Conservation (phyloP, 2,113 vertebrate species). For the Heteronetta atricapilla region DNA sequence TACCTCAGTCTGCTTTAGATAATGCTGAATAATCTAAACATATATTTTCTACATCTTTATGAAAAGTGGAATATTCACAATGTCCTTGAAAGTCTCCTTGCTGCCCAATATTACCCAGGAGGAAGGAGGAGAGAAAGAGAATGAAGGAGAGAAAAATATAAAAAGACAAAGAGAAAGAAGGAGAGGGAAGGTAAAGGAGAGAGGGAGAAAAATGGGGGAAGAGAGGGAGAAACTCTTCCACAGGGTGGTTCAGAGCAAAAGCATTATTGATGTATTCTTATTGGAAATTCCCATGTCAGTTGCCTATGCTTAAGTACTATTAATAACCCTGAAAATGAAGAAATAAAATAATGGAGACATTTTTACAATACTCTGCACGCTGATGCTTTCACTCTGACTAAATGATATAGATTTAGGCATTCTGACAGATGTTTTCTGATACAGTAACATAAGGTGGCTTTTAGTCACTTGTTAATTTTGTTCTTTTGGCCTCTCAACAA, state of each 20-base stretch:
- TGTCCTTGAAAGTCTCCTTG: background rate
- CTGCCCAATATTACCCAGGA: background rate
- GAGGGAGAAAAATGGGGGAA: rapidly evolving
- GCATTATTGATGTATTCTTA: background rate
- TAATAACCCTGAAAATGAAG: background rate
- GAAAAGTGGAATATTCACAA: background rate
- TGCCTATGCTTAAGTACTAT: background rate
- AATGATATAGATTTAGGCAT: background rate
- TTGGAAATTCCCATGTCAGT: background rate
- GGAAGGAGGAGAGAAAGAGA: background rate
- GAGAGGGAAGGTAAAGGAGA: background rate
- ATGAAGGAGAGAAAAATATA: background rate
- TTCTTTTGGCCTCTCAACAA: conserved; percentile 24
- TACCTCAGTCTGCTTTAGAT: background rate
- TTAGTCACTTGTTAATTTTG: background rate
- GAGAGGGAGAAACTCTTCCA: background rate
- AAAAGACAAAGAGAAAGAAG: background rate
- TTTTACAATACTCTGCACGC: background rate
- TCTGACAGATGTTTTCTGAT: background rate
- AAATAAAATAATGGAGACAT: background rate
- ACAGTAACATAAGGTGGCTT: background rate
- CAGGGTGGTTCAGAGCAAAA: background rate
- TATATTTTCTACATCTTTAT: background rate
- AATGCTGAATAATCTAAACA: background rate
- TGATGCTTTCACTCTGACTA: background rate